Conservation (phyloP, 1,140 invertebrate genomes). For the Doryteuthis pealeii region DNA sequence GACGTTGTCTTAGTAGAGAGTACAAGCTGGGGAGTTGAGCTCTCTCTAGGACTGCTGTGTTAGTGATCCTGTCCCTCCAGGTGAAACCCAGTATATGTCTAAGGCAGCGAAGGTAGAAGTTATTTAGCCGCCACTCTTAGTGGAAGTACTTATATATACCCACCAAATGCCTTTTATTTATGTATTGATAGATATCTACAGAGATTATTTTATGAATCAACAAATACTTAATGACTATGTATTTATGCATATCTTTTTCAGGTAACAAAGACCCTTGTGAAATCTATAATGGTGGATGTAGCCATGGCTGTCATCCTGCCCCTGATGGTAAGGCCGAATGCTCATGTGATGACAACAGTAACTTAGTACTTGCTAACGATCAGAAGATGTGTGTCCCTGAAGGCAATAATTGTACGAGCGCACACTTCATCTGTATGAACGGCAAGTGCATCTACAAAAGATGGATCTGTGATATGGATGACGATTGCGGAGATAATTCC, state of each 20-base stretch:
- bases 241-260: constrained; percentile 19
- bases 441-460: constrained; percentile 92
- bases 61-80: no score
- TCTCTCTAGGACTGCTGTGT: no score
- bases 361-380: constrained; percentile 32
- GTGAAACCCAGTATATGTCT: no score
- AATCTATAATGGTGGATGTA: constrained; percentile 94
- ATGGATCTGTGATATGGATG: constrained; percentile 92
- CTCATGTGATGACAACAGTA: constrained; percentile 36
- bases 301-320: constrained; percentile 89
- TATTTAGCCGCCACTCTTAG: no score
- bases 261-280: constrained; percentile 78
- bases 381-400: constrained; percentile 54
- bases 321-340: constrained; percentile 70
- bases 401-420: constrained; percentile 75
- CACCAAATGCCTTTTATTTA: no score
- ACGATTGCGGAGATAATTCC: constrained; percentile 90
- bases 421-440: constrained; percentile 91
- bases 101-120: no score
- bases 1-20: no score
- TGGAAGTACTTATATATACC: no score
- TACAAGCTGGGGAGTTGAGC: no score
- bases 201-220: no score
- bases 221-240: no score
- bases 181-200: no score